Evolutionary conservation across 1,140 invertebrate genomes (phyloP).

Genomic region (Adelges cooleyi): DNA sequence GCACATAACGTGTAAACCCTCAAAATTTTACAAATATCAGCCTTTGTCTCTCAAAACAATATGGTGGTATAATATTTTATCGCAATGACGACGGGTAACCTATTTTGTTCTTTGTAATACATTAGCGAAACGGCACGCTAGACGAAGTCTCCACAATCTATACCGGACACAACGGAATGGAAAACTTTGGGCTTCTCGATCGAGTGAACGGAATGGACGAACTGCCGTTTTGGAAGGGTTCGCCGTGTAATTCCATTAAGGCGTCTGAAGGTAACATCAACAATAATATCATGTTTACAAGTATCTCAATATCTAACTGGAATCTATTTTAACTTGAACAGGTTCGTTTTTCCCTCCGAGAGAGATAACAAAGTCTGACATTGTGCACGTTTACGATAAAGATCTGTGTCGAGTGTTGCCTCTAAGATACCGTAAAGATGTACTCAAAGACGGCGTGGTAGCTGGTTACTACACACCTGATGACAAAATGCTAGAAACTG

Average conservation of each 20-base stretch:
- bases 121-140: conserved; percentile 66
- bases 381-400: conserved; percentile 70
- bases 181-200: conserved; percentile 64
- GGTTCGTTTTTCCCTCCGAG: conserved; percentile 68
- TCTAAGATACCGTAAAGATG: conserved; percentile 49
- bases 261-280: conserved; percentile 61
- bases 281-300: background rate
- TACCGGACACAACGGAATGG: conserved; percentile 61
- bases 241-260: conserved; percentile 64
- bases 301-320: background rate
- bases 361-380: conserved; percentile 55
- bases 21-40: too few species aligned
- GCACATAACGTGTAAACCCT: too few species aligned
- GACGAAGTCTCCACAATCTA: conserved; percentile 68
- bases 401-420: conserved; percentile 71
- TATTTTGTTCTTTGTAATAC: background rate
- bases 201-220: conserved; percentile 61
- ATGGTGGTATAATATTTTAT: too few species aligned
- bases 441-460: conserved; percentile 52
- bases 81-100: too few species aligned
- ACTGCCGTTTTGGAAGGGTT: conserved; percentile 61
- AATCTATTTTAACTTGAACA: conserved; percentile 29
- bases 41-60: too few species aligned
- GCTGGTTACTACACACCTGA: conserved; percentile 61
- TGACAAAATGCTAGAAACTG: conserved; percentile 54